phyloP scores from a whole-genome alignment of 2,888 invertebrate species.

The Cephonodes hylas region DNA sequence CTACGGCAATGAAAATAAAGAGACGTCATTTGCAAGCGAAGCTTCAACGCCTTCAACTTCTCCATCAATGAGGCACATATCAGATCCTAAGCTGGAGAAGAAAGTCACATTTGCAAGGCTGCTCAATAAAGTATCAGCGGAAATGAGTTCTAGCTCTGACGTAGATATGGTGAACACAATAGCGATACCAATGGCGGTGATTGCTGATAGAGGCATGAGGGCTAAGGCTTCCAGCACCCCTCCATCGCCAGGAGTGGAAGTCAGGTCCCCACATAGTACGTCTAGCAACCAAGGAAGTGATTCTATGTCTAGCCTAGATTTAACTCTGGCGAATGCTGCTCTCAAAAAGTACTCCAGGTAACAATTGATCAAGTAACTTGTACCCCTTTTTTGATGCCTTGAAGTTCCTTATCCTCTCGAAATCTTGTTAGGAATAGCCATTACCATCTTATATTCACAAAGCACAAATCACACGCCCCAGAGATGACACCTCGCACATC shows the following conservation, averaged over 20 bases:
- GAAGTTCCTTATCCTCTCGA: background rate
- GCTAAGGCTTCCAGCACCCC: slow-evolving; percentile 79
- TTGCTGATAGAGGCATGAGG: slow-evolving; percentile 62
- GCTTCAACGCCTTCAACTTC: slow-evolving; percentile 77
- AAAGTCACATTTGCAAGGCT: slow-evolving; percentile 89
- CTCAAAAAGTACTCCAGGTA: slow-evolving; percentile 80
- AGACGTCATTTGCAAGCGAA: slow-evolving; percentile 83
- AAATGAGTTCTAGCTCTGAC: slow-evolving; percentile 89
- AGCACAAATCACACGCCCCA: background rate
- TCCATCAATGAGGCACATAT: slow-evolving; percentile 79
- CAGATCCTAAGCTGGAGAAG: slow-evolving; percentile 87
- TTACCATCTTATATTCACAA: background rate
- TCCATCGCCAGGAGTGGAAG: slow-evolving; percentile 84
- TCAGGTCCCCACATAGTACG: slow-evolving; percentile 84
- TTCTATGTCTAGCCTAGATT: slow-evolving; percentile 87
- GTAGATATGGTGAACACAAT: slow-evolving; percentile 82
- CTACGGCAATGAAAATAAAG: slow-evolving; percentile 76
- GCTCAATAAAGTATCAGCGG: slow-evolving; percentile 87
- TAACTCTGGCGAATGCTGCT: slow-evolving; percentile 82
- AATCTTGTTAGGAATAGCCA: background rate
- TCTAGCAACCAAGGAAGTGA: slow-evolving; percentile 89
- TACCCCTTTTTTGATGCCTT: slow-evolving; percentile 3
- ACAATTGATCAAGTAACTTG: background rate
- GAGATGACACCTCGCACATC: background rate
- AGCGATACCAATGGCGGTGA: slow-evolving; percentile 72